Conservation (phyloP, 2,113 vertebrate genomes). For the Rutilus rutilus region DNA sequence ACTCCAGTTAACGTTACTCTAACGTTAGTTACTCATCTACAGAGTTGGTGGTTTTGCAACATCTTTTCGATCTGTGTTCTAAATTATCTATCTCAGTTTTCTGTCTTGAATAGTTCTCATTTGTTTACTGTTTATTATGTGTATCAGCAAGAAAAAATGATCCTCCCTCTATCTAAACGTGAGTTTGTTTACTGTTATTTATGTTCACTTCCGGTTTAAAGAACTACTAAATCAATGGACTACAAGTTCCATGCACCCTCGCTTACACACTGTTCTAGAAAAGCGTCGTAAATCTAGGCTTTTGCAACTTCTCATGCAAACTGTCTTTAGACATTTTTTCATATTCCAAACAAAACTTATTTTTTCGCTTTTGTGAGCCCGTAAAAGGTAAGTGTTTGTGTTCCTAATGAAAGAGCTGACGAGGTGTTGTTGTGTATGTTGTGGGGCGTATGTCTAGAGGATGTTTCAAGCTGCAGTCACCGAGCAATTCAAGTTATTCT, state of each 20-base stretch:
- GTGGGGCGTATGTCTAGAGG: not conserved
- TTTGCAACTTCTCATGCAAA: not conserved
- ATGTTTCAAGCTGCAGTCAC: conserved; percentile 7
- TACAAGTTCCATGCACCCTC: conserved; percentile 36
- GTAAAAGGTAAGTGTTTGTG: conserved; percentile 35
- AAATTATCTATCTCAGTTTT: not conserved
- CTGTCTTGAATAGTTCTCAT: not conserved
- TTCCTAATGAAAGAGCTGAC: not conserved
- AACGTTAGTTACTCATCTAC: conserved; percentile 8
- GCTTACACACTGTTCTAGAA: not conserved
- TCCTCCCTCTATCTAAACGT: not conserved
- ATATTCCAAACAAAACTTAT: not conserved
- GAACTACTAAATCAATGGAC: conserved; percentile 30
- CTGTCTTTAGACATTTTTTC: not conserved
- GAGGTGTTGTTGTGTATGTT: not conserved
- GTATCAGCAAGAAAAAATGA: too few relatives aligned
- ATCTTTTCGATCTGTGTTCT: not conserved
- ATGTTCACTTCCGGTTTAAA: conserved; percentile 1
- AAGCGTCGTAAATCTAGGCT: not conserved
- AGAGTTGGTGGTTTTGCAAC: conserved; percentile 2
- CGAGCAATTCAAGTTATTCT: not conserved
- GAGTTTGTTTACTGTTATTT: conserved; percentile 26
- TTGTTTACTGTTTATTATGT: not conserved
- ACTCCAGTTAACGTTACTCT: not conserved
- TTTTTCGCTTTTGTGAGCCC: not conserved